A percentile compares a stretch with the other conserved stretches of the same genome.
These are phyloP conservation scores for Agapostemon virescens DNA, from an alignment of 2,888 invertebrate species.

Conservation along the genomic window DNA sequence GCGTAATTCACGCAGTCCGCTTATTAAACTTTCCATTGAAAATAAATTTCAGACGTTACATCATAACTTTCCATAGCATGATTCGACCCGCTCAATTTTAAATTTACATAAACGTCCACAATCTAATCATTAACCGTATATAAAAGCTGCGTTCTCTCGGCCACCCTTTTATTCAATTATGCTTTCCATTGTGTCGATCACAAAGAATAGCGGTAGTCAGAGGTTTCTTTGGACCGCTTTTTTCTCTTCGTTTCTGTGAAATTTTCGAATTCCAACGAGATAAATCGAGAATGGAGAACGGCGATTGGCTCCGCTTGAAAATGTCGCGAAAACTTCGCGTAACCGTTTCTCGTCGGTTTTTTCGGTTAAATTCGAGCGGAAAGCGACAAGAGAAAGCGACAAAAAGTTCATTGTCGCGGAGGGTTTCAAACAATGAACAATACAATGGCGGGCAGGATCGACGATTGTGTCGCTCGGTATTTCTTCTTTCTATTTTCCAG, in stretches of 20 bases:
- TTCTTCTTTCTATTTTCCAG: constrained; percentile 45
- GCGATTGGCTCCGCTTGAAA: neutral
- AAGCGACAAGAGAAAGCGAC: constrained; percentile 34
- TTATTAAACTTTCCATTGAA: neutral
- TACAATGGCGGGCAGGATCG: constrained; percentile 59
- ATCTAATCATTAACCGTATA: neutral
- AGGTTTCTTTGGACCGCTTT: neutral
- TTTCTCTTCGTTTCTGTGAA: neutral
- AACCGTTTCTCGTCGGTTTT: constrained; percentile 9
- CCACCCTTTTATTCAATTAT: constrained; percentile 23
- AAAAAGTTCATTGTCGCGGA: constrained; percentile 63
- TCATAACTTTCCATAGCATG: neutral
- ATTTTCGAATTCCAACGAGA: neutral
- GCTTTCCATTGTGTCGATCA: constrained; percentile 22
- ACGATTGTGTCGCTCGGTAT: constrained; percentile 44
- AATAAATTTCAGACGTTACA: neutral
- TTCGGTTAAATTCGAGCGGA: constrained; percentile 33
- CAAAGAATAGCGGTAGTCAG: constrained; percentile 1
- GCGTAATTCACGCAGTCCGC: too few relatives aligned
- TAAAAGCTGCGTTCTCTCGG: neutral
- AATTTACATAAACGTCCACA: neutral
- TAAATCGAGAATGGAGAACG: neutral
- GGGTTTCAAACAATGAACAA: constrained; percentile 64
- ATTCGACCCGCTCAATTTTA: neutral
- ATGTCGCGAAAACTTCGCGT: constrained; percentile 13